Base-by-base conservation (phyloP, 2,113 vertebrate genomes). In the Nestor notabilis region DNA sequence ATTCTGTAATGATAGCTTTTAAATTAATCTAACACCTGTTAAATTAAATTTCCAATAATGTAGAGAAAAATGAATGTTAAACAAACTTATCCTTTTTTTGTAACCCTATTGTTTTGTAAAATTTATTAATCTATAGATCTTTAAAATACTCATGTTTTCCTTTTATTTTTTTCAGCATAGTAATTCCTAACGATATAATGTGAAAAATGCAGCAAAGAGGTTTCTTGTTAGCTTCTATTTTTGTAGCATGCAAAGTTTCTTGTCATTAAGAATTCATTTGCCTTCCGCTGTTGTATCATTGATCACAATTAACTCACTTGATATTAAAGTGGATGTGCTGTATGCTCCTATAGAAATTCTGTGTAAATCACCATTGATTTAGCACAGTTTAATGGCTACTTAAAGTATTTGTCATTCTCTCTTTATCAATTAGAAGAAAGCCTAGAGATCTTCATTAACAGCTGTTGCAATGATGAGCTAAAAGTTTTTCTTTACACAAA, bases 211-310 rank as follows among this genome's bases (percentile, higher is more conserved):
- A 87, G 65, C 58, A 83, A 89, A 87, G 95, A 88, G 69, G 24
- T 91, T 97, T 89, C 95, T 96, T 96, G 63, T 95, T 96, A 95
- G 56, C 61, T 66, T 55, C 87, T 89, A 64, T 94, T 97, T 97
- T 95, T 83, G 31, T 94, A 93, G 60, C 65, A 89, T 29, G 79
- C 16, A 7, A 95, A 95, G 69, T 95, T 90, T 88, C 90, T 96
- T 53, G 49, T 96, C 87, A 93, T 96, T 98, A 97, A 96, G 92
- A 90, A 97, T 95, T 94, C 87, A 90, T 97, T 97, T 97, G 80
- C 92, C 81, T 94, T 93, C 90, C 15, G 37, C 76, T 94, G 31
- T 97, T 83, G 88, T 93, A 70, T 93, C 93, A 77, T 71, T 95
- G 58, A 92, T 97, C 61, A 94, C 94, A 97, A 95, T 96, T 93